Evolutionary conservation across 2,888 invertebrate species (phyloP).

Genomic region (Amorpha juglandis): DNA sequence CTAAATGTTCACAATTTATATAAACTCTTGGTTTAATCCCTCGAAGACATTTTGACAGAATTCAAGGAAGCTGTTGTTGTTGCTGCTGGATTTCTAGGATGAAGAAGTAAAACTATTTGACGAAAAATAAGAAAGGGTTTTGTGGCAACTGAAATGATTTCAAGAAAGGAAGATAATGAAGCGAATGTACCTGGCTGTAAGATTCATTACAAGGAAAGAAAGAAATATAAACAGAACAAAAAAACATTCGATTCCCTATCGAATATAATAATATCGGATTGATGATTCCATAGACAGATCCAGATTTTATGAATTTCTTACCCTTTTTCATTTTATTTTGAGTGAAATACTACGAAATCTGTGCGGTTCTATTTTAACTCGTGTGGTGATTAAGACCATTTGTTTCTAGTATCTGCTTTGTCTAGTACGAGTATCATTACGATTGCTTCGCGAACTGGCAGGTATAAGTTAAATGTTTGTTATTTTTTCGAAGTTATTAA

Average conservation of each 20-base stretch:
- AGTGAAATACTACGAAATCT: neutral
- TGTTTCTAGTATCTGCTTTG: neutral
- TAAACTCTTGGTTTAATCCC: neutral
- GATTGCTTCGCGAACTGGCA: constrained; percentile 14
- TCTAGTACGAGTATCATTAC: neutral
- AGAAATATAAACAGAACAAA: neutral
- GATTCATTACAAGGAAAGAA: neutral
- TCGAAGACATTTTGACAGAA: neutral
- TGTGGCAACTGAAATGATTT: neutral
- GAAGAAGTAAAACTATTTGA: neutral
- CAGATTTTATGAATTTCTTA: neutral
- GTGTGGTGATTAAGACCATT: neutral
- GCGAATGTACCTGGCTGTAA: neutral
- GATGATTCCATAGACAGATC: neutral
- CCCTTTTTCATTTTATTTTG: neutral
- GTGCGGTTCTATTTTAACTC: constrained; percentile 6
- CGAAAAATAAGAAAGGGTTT: neutral
- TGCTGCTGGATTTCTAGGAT: neutral
- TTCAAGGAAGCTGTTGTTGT: neutral
- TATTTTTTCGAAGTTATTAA: neutral
- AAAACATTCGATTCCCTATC: neutral
- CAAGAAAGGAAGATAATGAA: neutral
- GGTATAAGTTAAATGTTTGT: constrained; percentile 6
- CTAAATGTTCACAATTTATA: neutral
- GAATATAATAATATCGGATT: too few relatives aligned